Evolutionary conservation across 2,797 vertebrate genomes (phyloP).

Genomic region (Chloroceryle inda): DNA sequence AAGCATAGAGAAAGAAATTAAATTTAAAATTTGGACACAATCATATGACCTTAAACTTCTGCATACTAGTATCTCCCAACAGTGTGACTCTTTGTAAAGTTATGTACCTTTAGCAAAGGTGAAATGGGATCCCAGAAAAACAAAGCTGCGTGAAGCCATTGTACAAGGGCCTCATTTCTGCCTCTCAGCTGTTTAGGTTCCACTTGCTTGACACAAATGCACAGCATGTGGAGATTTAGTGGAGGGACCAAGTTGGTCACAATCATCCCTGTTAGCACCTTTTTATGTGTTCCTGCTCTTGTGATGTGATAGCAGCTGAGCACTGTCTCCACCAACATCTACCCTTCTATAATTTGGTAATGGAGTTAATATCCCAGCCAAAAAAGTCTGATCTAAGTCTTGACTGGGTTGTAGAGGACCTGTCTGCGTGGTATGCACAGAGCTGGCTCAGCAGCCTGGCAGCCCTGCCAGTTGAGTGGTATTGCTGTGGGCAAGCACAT

Average conservation of each 20-base stretch:
- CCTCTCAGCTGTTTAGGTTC: neutral
- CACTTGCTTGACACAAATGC: neutral
- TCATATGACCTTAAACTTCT: neutral
- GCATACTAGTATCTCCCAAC: neutral
- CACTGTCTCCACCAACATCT: neutral
- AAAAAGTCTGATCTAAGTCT: neutral
- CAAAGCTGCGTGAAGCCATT: neutral
- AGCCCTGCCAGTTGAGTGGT: neutral
- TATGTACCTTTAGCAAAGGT: neutral
- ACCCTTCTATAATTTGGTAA: neutral
- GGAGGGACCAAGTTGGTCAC: neutral
- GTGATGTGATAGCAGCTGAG: neutral
- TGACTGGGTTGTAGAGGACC: neutral
- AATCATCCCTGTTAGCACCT: neutral
- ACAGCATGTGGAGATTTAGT: neutral
- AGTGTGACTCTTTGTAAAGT: neutral
- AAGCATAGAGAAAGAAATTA: neutral
- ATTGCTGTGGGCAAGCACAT: neutral
- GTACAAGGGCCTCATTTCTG: neutral
- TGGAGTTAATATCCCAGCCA: neutral
- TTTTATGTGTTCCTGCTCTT: neutral
- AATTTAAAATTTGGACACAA: neutral
- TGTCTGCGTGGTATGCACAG: rapidly evolving
- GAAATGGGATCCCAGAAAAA: neutral
- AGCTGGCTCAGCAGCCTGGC: neutral